Evolutionary conservation across 2,888 invertebrate species (phyloP).

Genomic region (Urechis unicinctus): DNA sequence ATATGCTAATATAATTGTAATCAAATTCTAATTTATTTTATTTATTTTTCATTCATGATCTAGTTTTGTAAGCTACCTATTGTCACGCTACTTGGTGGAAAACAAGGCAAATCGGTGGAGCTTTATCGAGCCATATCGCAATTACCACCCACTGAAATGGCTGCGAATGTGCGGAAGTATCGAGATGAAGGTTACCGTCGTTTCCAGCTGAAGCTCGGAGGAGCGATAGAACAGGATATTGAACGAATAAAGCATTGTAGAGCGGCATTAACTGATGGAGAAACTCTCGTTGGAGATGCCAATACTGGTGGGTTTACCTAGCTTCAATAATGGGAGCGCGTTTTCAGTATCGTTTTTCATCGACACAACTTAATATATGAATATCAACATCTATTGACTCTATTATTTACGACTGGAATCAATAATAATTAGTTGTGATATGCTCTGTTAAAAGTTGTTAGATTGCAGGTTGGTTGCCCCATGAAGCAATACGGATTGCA

Average conservation of each 20-base stretch:
- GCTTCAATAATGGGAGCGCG: too few species aligned
- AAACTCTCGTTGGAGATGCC: conserved; percentile 12
- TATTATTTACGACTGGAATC: background rate
- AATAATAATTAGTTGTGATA: background rate
- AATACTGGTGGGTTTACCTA: conserved; percentile 9
- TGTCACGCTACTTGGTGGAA: conserved; percentile 15
- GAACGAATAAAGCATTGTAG: conserved; percentile 1
- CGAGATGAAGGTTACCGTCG: conserved; percentile 9
- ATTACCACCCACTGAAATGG: conserved; percentile 8
- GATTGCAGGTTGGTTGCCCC: conserved; percentile 12
- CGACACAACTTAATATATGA: too few species aligned
- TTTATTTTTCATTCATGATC: too few species aligned
- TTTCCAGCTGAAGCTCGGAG: conserved; percentile 17
- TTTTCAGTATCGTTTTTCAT: too few species aligned
- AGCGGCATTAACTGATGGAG: background rate
- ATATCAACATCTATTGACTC: too few species aligned
- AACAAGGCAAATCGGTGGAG: conserved; percentile 11
- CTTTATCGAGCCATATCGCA: conserved; percentile 16
- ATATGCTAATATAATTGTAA: background rate
- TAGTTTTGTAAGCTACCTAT: conserved; percentile 10
- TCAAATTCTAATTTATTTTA: too few species aligned
- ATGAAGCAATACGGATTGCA: conserved; percentile 11
- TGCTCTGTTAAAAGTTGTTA: too few species aligned
- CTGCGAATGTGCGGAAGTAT: conserved; percentile 10
- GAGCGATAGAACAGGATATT: conserved; percentile 12